Conservation (phyloP, 2,797 vertebrate species). For the Clarias fuscus region DNA sequence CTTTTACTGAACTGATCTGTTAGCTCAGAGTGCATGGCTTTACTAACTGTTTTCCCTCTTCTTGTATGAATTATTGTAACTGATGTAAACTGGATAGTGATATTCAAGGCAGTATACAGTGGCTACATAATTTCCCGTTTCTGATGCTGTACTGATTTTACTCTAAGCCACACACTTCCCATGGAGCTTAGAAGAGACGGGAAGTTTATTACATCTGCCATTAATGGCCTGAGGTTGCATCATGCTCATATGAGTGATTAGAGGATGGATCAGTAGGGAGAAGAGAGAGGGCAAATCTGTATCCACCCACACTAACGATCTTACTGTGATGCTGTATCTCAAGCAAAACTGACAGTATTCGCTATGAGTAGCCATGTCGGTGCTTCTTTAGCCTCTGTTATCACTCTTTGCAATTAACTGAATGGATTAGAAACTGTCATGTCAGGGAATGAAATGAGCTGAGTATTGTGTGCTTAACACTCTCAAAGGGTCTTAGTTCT, state of each 20-base stretch:
- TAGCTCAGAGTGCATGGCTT: slow-evolving; percentile 29
- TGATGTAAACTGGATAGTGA: neutral
- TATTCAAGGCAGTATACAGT: neutral
- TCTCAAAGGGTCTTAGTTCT: slow-evolving; percentile 5
- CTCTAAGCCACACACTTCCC: slow-evolving; percentile 25
- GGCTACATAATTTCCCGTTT: slow-evolving; percentile 31
- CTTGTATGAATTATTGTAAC: neutral
- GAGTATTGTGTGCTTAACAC: slow-evolving; percentile 27
- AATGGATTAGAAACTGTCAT: neutral
- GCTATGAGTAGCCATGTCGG: neutral
- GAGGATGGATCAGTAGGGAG: slow-evolving; percentile 40
- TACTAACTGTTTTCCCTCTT: slow-evolving; percentile 18
- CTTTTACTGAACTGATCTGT: slow-evolving; percentile 47
- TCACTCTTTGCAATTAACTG: neutral
- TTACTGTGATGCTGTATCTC: slow-evolving; percentile 7
- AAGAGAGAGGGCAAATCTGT: slow-evolving; percentile 25
- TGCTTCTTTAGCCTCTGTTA: neutral
- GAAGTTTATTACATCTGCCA: slow-evolving; percentile 48
- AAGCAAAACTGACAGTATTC: neutral
- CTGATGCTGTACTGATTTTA: slow-evolving; percentile 38
- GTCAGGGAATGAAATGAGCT: slow-evolving; percentile 14
- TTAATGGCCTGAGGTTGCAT: slow-evolving; percentile 26
- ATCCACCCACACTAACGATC: slow-evolving; percentile 37
- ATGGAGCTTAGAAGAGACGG: slow-evolving; percentile 35
- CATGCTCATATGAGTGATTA: slow-evolving; percentile 51